Evolutionary conservation across 2,888 invertebrate genomes (phyloP), one percentile per base, ranked within the genome.

Genomic region (Rhingia rostrata): DNA sequence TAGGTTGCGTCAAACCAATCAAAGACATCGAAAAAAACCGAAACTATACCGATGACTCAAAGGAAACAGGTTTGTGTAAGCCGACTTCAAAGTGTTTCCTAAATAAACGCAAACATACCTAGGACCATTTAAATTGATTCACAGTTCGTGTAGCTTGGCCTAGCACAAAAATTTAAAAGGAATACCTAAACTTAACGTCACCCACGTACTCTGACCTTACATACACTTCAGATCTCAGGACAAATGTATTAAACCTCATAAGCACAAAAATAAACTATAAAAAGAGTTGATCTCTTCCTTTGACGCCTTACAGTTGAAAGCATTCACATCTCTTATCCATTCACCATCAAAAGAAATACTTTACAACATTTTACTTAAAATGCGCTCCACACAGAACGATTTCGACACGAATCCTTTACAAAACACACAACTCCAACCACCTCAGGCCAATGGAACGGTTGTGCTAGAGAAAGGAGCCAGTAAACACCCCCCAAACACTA

Each of bases 241-340:
- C 4, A 47, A 14, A 22, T 22, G 4, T 7, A 9, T 30, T 14
- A 7, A 47, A 9, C 47, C 9, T 14, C 37, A 9, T n/a, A 6
- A 14, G 37, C 5, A 9, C 22, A 0, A 7, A 9, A 45, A 12
- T n/a, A 45, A 4, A 10, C 9, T 6, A 10, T 10, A 10, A 12
- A 12, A 1, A 10, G 9, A 12, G 10, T 45, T 45, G 45, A 45
- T 12, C 10, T 6, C 51, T 32, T 49, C 49, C 47, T 49, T 70
- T 61, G 61, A 51, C 53, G 61, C 58, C 30, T 22, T 9, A 9
- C 53, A 43, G 33, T 33, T 72, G 43, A 51, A 61, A 61, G 49
- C 53, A 43, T 61, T 61, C 61, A 61, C 61, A 72, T 53, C 61
- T 53, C 72, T 72, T 39, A 37, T 47, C 37, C 58, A 10, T 45